Base-by-base conservation (phyloP, 2,113 vertebrate species). In the zebrafish (Danio rerio) region DNA sequence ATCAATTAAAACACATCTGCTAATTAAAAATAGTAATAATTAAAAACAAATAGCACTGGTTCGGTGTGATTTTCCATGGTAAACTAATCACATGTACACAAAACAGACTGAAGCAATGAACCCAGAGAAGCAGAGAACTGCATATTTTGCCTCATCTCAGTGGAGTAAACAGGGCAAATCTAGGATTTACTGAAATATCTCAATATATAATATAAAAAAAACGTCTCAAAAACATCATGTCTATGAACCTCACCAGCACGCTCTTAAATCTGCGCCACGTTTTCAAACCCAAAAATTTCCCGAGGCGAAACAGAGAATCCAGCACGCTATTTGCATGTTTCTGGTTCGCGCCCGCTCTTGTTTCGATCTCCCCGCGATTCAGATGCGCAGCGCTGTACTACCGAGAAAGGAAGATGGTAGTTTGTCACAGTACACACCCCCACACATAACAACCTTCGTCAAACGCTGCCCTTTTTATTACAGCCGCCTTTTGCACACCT, bases 361-460 rank as follows among this genome's bases (percentile, higher is more conserved):
- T 80, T 53, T 56, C 58, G 52, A 53, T 20, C 43, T 68, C 50
- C 40, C 53, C 65, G 80, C 73, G 73, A 71, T 72, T 83, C 62
- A 72, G 81, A 62, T 75, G 11, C 59, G 73, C 73, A 76, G 58
- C 85, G 72, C 78, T 87, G 92, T 91, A 89, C 92, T 90, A 94
- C 85, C 88, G 90, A 87, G 92, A 88, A 79, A 90, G 91, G 90
- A 94, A 93, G 93, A 94, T 92, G 93, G 92, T 93, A 92, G 92
- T 93, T 93, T 90, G 89, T 91, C 93, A 88, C 91, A 84, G 84
- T 89, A 93, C 93, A 94, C 93, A 94, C 93, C 93, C 93, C 93
- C 93, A 92, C 90, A 91, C 90, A 92, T 91, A 90, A 93, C 91
- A 92, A 89, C 91, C 92, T 84, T 89, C 90, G 87, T 90, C 90